phyloP scores from a whole-genome alignment of 2,888 invertebrate species.

The Nomada fabriciana region DNA sequence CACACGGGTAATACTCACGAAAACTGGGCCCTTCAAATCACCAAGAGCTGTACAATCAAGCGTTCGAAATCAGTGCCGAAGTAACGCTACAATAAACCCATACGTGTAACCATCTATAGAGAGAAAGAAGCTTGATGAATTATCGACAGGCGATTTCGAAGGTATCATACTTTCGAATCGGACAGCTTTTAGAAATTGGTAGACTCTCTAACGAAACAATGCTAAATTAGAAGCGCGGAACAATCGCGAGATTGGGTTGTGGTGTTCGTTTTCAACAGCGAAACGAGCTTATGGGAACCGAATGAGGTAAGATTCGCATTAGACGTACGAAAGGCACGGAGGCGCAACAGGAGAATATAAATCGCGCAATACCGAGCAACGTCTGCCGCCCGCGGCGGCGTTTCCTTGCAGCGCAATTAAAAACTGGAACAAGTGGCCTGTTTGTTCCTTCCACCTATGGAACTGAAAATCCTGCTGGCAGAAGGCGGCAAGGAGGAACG shows the following conservation, averaged over 20 bases:
- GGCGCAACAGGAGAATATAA: conserved; percentile 68
- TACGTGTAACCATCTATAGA: too few relatives aligned
- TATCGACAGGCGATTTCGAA: background rate
- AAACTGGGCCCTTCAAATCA: background rate
- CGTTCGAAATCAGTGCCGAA: background rate
- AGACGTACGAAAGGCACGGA: conserved; percentile 51
- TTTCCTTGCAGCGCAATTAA: conserved; percentile 73
- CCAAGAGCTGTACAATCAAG: background rate
- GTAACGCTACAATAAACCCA: background rate
- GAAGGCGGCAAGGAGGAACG: conserved; percentile 27
- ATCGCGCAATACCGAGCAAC: conserved; percentile 63
- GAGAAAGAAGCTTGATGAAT: background rate
- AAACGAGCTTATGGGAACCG: conserved; percentile 71
- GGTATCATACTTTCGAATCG: too few relatives aligned
- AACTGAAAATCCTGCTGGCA: conserved; percentile 60
- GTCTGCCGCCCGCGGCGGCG: conserved; percentile 54
- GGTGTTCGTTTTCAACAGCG: conserved; percentile 27
- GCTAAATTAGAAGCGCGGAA: conserved; percentile 18
- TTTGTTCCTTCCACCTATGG: conserved; percentile 15
- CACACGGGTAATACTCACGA: background rate
- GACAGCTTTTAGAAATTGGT: background rate
- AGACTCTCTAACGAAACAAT: background rate
- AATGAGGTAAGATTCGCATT: conserved; percentile 69
- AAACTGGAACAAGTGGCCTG: conserved; percentile 68
- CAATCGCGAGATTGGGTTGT: conserved; percentile 42